A percentile compares a stretch with the other conserved stretches of the same genome.
Evolutionary conservation across 2,113 vertebrate species (phyloP).

Genomic region (Tichodroma muraria): DNA sequence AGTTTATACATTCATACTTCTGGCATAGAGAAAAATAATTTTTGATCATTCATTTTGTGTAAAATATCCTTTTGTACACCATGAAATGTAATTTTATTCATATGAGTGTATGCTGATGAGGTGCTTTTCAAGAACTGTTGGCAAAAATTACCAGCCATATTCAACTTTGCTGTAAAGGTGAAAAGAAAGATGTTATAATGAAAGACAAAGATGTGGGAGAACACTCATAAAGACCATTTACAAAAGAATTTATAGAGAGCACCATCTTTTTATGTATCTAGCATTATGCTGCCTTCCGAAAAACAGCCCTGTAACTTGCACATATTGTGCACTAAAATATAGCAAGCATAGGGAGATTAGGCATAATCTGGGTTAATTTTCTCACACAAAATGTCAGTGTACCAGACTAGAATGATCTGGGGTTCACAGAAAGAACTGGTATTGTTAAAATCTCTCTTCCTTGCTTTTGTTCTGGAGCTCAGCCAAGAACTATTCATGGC

Average conservation of each 20-base stretch:
- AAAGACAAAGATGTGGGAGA: neutral
- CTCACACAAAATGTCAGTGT: neutral
- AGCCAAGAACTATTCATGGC: neutral
- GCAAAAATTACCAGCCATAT: neutral
- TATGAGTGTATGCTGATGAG: conserved; percentile 16
- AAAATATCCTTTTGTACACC: neutral
- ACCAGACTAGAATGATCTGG: neutral
- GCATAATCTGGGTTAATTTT: neutral
- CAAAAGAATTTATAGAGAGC: neutral
- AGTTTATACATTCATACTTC: neutral
- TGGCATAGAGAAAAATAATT: neutral
- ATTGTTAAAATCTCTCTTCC: neutral
- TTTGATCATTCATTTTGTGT: conserved; percentile 1
- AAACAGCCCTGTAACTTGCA: neutral
- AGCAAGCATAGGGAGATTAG: neutral
- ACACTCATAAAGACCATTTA: neutral
- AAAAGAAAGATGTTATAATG: conserved; percentile 8
- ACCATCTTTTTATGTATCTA: neutral
- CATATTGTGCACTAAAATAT: neutral
- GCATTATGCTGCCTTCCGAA: neutral
- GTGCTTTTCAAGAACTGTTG: neutral
- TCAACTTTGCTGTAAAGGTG: neutral
- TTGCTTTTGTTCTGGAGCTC: neutral
- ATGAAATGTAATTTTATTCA: conserved; percentile 33
- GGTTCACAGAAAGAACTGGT: neutral